Evolutionary conservation across 2,113 vertebrate genomes (phyloP).

Genomic region (Ascaphus truei): DNA sequence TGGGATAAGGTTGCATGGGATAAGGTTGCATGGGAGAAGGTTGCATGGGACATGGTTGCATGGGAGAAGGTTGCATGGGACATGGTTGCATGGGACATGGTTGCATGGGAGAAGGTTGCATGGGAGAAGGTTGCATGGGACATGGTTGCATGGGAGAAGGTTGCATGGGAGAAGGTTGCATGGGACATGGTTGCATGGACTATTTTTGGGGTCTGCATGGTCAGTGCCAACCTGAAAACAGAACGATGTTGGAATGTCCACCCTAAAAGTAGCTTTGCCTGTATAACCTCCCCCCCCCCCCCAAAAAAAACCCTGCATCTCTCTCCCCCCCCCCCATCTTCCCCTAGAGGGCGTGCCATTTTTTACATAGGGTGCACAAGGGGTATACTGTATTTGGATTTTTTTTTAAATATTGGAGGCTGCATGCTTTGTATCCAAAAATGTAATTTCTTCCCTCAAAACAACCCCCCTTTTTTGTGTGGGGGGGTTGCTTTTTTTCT

Average conservation of each 20-base stretch:
- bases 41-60: not conserved
- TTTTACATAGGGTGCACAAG: not conserved
- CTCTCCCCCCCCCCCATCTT: not conserved
- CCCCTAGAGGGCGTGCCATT: not conserved
- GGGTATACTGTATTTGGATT: not conserved
- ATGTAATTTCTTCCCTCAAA: not conserved
- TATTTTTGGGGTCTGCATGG: not conserved
- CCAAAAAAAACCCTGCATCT: no score
- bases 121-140: no score
- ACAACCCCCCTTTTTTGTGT: not conserved
- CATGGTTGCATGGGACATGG: not conserved
- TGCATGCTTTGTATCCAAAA: slow-evolving; percentile 14
- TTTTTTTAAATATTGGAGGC: not conserved
- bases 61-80: no score
- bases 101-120: no score
- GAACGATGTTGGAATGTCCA: not conserved
- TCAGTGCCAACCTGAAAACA: slow-evolving; percentile 12
- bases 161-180: slow-evolving; percentile 2
- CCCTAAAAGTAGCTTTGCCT: slow-evolving; percentile 4
- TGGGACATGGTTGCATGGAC: not conserved
- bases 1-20: not conserved
- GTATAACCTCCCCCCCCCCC: not conserved
- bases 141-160: not conserved
- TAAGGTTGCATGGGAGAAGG: no score
- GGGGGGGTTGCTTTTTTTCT: not conserved